Percentiles rank a stretch among this genome's conserved stretches.
phyloP scores from a whole-genome alignment of 2,113 vertebrate species.

The Eretmochelys imbricata region DNA sequence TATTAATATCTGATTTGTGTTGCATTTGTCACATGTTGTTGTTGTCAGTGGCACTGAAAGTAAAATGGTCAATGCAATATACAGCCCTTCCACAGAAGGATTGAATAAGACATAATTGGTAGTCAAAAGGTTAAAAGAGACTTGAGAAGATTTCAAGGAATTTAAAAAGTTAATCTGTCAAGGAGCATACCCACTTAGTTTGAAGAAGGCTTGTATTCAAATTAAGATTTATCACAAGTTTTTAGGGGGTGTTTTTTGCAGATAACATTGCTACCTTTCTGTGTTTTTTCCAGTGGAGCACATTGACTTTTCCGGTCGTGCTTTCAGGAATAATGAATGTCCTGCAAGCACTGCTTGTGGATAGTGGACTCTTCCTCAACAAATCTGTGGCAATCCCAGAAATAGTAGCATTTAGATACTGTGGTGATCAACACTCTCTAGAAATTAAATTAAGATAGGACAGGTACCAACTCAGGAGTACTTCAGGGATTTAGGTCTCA shows the following conservation, averaged over 20 bases:
- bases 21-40: conserved; percentile 66
- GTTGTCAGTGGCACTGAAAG: conserved; percentile 52
- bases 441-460: neutral
- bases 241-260: neutral
- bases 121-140: conserved; percentile 50
- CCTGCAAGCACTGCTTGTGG: neutral
- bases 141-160: conserved; percentile 48
- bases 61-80: conserved; percentile 55
- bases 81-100: conserved; percentile 35
- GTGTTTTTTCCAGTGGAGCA: neutral
- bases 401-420: neutral
- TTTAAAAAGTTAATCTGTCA: conserved; percentile 62
- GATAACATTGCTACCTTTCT: neutral
- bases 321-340: neutral
- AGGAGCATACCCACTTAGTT: conserved; percentile 17
- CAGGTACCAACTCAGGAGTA: neutral
- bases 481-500: neutral
- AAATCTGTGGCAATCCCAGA: neutral
- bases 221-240: conserved; percentile 26
- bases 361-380: neutral
- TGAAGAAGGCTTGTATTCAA: conserved; percentile 18
- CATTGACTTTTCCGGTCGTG: neutral
- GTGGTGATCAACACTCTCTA: neutral
- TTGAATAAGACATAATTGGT: conserved; percentile 48
- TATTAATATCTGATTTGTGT: conserved; percentile 64